Percentiles rank a stretch among this genome's conserved stretches.
These are phyloP conservation scores for Lasioglossum vierecki DNA, from an alignment of 2,888 invertebrate species.

Conservation along the genomic window DNA sequence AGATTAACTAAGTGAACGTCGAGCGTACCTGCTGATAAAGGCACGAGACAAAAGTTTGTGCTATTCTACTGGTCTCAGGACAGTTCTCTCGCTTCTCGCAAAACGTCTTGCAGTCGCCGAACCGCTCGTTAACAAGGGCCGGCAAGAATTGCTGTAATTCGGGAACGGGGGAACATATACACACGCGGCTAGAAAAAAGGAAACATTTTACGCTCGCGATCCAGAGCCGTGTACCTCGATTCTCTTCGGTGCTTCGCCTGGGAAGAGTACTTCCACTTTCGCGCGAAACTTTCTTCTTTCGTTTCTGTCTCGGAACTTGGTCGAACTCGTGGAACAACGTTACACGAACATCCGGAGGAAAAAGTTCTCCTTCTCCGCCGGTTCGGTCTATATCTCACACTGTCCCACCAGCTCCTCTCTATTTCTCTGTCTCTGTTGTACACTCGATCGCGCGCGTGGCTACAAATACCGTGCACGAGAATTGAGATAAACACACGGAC, in stretches of 20 bases:
- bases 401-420: background rate
- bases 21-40: background rate
- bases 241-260: slow-evolving; percentile 10
- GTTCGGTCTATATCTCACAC: background rate
- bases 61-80: background rate
- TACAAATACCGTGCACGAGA: slow-evolving; percentile 15
- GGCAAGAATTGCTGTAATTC: background rate
- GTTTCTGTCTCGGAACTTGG: slow-evolving; percentile 54
- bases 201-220: slow-evolving; percentile 12
- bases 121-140: background rate
- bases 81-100: background rate
- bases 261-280: slow-evolving; percentile 36
- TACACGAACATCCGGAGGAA: slow-evolving; percentile 41
- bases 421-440: background rate
- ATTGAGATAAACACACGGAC: slow-evolving; percentile 38
- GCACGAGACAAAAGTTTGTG: background rate
- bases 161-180: background rate
- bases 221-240: slow-evolving; percentile 41
- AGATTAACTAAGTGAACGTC: background rate
- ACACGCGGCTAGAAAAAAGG: background rate
- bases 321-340: slow-evolving; percentile 50
- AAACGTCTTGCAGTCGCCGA: background rate
- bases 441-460: slow-evolving; percentile 30
- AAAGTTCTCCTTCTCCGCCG: slow-evolving; percentile 1
- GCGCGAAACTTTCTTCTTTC: slow-evolving; percentile 48